A percentile compares a stretch with the other conserved stretches of the same genome.
phyloP scores from a whole-genome alignment of 2,888 invertebrate genomes.

The Teinopalpus imperialis region DNA sequence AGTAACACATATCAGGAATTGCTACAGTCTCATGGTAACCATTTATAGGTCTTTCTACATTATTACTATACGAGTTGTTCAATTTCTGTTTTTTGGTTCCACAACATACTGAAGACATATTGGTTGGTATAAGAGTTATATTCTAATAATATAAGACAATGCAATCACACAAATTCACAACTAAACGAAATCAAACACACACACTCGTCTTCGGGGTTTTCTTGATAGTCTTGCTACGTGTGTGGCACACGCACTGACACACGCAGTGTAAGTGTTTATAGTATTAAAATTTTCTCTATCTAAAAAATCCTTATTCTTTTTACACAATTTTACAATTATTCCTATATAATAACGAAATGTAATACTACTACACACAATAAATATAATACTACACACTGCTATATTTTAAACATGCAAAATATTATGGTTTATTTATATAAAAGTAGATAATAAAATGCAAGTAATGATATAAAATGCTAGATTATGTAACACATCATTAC shows the following conservation, averaged over 20 bases:
- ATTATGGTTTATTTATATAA: no score
- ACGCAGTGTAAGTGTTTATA: slow-evolving; percentile 16
- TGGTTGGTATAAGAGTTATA: slow-evolving; percentile 45
- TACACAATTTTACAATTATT: not conserved
- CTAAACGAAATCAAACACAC: slow-evolving; percentile 52
- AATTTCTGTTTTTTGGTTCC: slow-evolving; percentile 96
- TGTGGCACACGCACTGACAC: slow-evolving; percentile 33
- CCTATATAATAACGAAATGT: not conserved
- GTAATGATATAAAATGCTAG: no score
- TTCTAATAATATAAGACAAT: slow-evolving; percentile 48
- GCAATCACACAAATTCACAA: slow-evolving; percentile 52
- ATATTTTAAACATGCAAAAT: no score
- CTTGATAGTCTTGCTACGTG: slow-evolving; percentile 37
- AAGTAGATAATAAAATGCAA: no score
- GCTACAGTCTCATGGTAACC: slow-evolving; percentile 85
- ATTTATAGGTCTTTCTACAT: slow-evolving; percentile 82
- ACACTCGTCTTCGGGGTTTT: slow-evolving; percentile 43
- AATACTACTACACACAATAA: no score
- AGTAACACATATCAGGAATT: slow-evolving; percentile 98
- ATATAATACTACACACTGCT: no score
- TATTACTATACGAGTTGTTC: slow-evolving; percentile 84
- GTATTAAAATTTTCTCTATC: no score
- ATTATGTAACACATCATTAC: no score
- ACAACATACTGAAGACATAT: slow-evolving; percentile 95
- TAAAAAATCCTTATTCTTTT: no score